Base-by-base conservation (phyloP, 2,113 vertebrate genomes). In the Halcyon malimbica region DNA sequence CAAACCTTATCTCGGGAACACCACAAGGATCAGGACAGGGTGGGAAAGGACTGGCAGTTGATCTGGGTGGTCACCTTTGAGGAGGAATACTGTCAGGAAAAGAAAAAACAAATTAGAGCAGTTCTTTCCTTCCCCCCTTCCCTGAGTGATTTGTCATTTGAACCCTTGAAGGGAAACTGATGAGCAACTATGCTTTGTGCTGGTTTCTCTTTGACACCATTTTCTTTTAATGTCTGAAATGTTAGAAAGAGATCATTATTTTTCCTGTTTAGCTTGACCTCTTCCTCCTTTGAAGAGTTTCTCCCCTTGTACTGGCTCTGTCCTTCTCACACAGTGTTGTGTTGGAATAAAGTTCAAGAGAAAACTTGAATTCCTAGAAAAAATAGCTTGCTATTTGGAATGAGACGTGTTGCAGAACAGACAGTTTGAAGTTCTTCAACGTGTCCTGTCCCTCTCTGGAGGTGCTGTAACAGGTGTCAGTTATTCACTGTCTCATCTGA, bases 261-360 rank as follows among this genome's bases (percentile, higher is more conserved):
- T 91, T 94, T 96, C 48, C 41, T 87, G 28, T 91, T 89, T 89
- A 86, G 37, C 54, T 85, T 95, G 93, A 95, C 90, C 95, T 95
- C 67, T 91, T 93, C 65, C n/a, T 79, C 44, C 73, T 62, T 91
- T 48, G 25, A 50, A 85, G 78, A 8, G 4, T 73, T 87, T 86
- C 46, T 91, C 26, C 46, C 44, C 29, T 75, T 91, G 53, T 96
- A 57, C 60, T 80, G 39, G 14, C 65, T 95, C 56, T 87, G 57
- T 78, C 39, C 29, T 70, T 70, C 63, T 91, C 70, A 79, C 57
- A 73, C 28, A 80, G 50, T 65, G 57, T 33, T 73, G 9, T 60
- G 35, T 73, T 91, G 84, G 87, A 94, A 68, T 65, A 37, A 87
- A 79, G 41, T 89, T 96, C 53, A 83, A 89, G 24, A 76, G 48